A percentile compares a stretch with the other conserved stretches of the same genome.
phyloP scores from a whole-genome alignment of 2,113 vertebrate species.

The cat (Felis catus) region DNA sequence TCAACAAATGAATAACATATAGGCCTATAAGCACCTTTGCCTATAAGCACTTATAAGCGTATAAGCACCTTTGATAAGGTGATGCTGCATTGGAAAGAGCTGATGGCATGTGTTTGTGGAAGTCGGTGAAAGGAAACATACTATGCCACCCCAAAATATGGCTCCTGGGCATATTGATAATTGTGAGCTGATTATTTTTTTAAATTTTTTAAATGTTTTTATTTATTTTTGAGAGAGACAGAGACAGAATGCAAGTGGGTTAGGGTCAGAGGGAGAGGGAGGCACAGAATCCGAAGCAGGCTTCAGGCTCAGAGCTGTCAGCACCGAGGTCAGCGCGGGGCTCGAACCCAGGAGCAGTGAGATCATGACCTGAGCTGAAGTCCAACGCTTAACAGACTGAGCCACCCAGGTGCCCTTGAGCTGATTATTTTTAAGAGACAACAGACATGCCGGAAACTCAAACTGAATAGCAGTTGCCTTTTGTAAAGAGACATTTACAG shows the following conservation, averaged over 20 bases:
- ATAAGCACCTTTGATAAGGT: neutral
- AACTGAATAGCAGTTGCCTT: neutral
- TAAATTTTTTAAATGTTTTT: too few species aligned
- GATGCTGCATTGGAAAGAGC: neutral
- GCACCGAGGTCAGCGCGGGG: fast-evolving
- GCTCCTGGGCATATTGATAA: neutral
- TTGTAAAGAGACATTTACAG: neutral
- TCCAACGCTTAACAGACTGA: too few species aligned
- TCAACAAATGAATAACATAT: neutral
- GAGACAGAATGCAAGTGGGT: too few species aligned
- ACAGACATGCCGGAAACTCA: neutral
- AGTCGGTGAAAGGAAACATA: neutral
- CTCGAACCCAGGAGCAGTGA: fast-evolving
- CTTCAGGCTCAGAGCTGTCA: too few species aligned
- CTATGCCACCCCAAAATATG: neutral
- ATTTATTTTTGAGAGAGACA: too few species aligned
- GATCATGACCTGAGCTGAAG: too few species aligned
- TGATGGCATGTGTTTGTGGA: neutral
- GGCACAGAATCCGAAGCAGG: too few species aligned
- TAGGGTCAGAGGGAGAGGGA: too few species aligned
- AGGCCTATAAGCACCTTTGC: too few species aligned
- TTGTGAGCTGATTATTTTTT: neutral
- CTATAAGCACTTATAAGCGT: too few species aligned
- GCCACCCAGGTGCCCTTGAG: neutral
- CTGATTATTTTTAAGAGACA: neutral